These are phyloP conservation scores for Larimichthys polyactis DNA, from an alignment of 2,113 vertebrate genomes.

Conservation along the genomic window DNA sequence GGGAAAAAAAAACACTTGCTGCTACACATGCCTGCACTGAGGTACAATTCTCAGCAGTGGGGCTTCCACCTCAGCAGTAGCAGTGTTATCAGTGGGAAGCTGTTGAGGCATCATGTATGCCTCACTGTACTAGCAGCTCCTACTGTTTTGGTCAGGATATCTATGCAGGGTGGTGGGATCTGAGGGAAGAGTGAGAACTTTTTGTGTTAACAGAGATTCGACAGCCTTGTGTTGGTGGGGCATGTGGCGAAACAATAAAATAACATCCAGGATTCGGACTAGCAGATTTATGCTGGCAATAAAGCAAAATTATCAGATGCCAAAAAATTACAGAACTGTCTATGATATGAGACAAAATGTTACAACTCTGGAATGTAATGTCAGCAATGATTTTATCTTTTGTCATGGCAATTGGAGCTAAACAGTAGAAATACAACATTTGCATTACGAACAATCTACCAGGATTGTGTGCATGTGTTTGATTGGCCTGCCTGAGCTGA, in stretches of 20 bases:
- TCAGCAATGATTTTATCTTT: background rate
- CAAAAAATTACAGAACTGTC: background rate
- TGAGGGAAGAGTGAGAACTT: background rate
- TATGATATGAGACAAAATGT: background rate
- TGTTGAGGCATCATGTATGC: slow-evolving; percentile 1
- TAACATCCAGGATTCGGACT: background rate
- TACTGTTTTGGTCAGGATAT: background rate
- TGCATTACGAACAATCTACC: too few relatives aligned
- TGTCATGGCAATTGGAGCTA: background rate
- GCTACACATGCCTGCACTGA: background rate
- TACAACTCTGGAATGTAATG: background rate
- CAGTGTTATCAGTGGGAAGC: background rate
- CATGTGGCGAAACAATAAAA: background rate
- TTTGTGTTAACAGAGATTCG: background rate
- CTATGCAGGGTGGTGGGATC: background rate
- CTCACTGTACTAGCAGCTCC: background rate
- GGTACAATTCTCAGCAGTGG: slow-evolving; percentile 10
- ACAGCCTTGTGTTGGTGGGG: background rate
- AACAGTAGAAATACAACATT: background rate
- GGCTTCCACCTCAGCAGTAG: background rate
- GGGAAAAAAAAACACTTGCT: background rate
- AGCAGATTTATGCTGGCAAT: background rate
- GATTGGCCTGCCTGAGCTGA: too few relatives aligned
- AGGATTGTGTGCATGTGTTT: too few relatives aligned
- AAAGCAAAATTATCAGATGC: background rate